Conservation (phyloP, 2,888 invertebrate genomes). For the Acanthosepion esculentum region DNA sequence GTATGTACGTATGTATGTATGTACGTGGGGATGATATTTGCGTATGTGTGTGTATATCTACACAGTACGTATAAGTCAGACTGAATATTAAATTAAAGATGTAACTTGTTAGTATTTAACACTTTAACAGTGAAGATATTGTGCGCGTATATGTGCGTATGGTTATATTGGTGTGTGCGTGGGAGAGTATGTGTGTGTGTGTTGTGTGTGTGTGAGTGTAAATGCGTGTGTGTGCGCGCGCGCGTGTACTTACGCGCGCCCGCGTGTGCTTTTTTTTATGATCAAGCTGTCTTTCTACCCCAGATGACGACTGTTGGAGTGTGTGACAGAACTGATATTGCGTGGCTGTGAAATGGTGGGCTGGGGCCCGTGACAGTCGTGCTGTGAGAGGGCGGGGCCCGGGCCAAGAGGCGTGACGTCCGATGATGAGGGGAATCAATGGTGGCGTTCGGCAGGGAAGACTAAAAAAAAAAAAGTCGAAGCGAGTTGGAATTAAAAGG, state of each 20-base stretch:
- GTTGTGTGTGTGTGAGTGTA: no score
- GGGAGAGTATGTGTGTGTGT: no score
- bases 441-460: neutral
- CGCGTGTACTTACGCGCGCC: no score
- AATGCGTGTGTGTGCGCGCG: no score
- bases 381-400: slow-evolving; percentile 33
- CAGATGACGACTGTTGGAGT: neutral
- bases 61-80: no score
- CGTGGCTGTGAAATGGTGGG: slow-evolving; percentile 17
- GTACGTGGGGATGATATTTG: neutral
- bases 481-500: slow-evolving; percentile 15
- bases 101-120: no score
- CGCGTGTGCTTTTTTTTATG: no score
- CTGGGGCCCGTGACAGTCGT: neutral
- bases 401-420: slow-evolving; percentile 17
- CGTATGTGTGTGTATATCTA: no score
- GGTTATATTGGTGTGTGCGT: no score
- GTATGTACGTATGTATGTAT: neutral
- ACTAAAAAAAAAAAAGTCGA: neutral
- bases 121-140: no score
- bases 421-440: slow-evolving; percentile 15
- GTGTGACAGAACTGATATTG: slow-evolving; percentile 6
- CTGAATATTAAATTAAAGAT: no score
- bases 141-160: no score
- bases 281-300: neutral